Conservation (phyloP, 2,113 vertebrate genomes). For the Capricornis sumatraensis region DNA sequence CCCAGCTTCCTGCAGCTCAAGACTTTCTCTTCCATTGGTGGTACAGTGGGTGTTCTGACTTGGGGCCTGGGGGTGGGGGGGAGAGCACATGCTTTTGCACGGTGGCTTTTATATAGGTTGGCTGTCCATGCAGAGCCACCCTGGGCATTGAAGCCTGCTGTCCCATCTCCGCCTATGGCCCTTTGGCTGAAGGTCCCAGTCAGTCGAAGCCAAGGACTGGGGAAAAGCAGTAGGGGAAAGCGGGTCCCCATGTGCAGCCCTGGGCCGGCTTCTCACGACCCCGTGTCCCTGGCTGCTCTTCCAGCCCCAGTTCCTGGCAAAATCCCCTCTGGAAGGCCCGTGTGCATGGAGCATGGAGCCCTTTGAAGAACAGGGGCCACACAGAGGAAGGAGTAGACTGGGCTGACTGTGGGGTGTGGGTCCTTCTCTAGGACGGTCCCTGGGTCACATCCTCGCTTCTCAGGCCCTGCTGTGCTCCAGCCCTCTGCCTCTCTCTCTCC, state of each 20-base stretch:
- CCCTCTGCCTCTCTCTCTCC: constrained; percentile 7
- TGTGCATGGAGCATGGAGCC: constrained; percentile 28
- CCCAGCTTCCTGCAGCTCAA: accelerated
- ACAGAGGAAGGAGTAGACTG: constrained; percentile 19
- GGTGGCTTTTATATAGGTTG: accelerated
- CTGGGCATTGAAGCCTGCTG: accelerated
- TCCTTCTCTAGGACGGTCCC: not conserved
- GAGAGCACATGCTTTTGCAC: accelerated
- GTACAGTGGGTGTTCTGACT: accelerated
- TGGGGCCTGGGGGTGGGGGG: accelerated
- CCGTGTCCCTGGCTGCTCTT: not conserved
- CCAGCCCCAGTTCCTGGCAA: constrained; percentile 13
- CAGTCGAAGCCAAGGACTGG: not conserved
- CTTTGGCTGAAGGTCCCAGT: not conserved
- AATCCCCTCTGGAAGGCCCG: constrained; percentile 31
- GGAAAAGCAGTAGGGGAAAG: not conserved
- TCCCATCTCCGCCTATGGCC: accelerated
- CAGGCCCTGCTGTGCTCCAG: not conserved
- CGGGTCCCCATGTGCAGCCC: accelerated
- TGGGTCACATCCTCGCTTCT: not conserved
- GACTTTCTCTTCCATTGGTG: accelerated
- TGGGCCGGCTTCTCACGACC: not conserved
- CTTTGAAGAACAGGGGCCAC: constrained; percentile 38
- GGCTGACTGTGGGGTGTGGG: not conserved
- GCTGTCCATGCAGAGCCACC: accelerated